These are phyloP conservation scores for Tapera naevia DNA, from an alignment of 2,797 vertebrate species.

Conservation along the genomic window DNA sequence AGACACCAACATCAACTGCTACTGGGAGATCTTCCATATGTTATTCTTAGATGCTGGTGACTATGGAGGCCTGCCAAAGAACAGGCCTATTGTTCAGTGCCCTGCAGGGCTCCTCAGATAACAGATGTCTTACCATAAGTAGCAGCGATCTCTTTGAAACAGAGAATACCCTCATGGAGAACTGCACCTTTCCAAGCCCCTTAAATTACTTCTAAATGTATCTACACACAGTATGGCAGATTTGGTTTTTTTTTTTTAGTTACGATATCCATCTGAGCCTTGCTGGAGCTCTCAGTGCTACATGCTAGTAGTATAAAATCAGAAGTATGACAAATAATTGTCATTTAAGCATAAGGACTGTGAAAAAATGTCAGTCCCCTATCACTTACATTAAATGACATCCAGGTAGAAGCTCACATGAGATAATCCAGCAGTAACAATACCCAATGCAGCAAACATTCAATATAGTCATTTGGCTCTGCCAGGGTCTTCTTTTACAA, in stretches of 20 bases:
- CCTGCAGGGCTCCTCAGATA: constrained; percentile 36
- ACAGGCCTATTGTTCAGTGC: constrained; percentile 26
- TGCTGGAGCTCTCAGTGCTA: background rate
- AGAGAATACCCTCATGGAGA: constrained; percentile 9
- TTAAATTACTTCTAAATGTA: constrained; percentile 34
- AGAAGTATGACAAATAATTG: background rate
- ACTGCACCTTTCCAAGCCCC: constrained; percentile 18
- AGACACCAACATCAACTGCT: background rate
- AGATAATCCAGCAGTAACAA: background rate
- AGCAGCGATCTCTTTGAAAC: background rate
- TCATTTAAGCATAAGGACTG: background rate
- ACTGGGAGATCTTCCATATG: constrained; percentile 1
- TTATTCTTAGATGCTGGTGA: constrained; percentile 21
- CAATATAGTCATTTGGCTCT: background rate
- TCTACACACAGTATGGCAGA: background rate
- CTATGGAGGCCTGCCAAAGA: constrained; percentile 21
- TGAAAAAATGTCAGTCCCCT: background rate
- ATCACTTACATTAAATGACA: background rate
- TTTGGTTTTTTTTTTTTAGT: background rate
- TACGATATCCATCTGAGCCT: constrained; percentile 14
- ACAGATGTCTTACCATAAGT: constrained; percentile 58
- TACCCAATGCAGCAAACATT: background rate
- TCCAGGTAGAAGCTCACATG: background rate
- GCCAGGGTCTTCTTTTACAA: background rate
- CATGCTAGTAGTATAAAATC: background rate